Evolutionary conservation across 1,140 invertebrate species (phyloP), one percentile per base, ranked within the genome.

Genomic region (Drosophila obscura): DNA sequence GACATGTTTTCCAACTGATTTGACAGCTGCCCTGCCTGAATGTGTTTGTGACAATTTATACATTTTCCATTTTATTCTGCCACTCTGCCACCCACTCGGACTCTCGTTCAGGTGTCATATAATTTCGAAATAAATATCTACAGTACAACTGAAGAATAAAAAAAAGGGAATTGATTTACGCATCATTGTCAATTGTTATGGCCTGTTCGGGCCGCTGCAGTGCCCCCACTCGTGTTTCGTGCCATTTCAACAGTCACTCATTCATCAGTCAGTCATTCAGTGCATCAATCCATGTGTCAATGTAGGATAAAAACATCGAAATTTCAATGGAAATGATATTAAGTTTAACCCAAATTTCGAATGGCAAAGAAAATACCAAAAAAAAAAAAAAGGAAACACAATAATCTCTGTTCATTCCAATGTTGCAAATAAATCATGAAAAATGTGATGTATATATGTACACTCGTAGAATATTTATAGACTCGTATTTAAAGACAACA

Each of bases 291-390:
- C 15, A 62, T 66, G 19, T 64, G 74, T 80, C 80, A 73, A 66
- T 72, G 64, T 26, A 24, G 22, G 51, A 19, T 46, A 52, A 72
- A 6, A 57, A 55, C 51, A 57, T 72, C 39, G 9, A 11, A 39
- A 39, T 13, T 13, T 39, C 35, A 39, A 39, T 39, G 35, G 35
- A 39, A 72, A 44, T 55, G 15, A 44, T 39, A 52, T 49, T 52
- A 56, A 44, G 53, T 73, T 82, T 78, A 87, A 85, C 74, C 69
- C 59, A 87, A 67, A 81, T 87, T 78, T 80, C 19, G 56, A 55
- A 24, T 51, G 55, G 22, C n/a, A 46, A 39, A 52, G 16, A 5
- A 24, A 24, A 15, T 19, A 13, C 9, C 9, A 48, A 19, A 22
- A 26, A 13, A 35, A 50, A 63, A 64, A 74, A 57, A 61, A 58